These are phyloP conservation scores for Drosophila ohnishii DNA, from an alignment of 1,140 invertebrate genomes.

Conservation along the genomic window DNA sequence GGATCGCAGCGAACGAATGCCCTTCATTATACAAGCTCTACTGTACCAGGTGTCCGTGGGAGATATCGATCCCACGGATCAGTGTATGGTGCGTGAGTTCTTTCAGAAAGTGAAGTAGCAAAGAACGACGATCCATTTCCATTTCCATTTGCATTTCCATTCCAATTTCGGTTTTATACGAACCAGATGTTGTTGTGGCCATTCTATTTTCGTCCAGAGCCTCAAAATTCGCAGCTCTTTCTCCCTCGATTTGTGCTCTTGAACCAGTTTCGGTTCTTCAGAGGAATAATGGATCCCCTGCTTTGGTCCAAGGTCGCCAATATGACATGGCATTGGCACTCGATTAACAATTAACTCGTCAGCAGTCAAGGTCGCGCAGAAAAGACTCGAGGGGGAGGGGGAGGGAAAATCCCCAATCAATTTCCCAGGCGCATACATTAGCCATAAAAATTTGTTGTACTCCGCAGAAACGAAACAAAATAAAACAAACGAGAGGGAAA, in stretches of 20 bases:
- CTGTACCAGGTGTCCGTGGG: slow-evolving; percentile 54
- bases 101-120: slow-evolving; percentile 36
- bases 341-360: slow-evolving; percentile 43
- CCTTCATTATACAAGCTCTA: slow-evolving; percentile 59
- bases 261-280: slow-evolving; percentile 49
- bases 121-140: slow-evolving; percentile 32
- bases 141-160: slow-evolving; percentile 35
- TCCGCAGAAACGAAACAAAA: slow-evolving; percentile 33
- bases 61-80: slow-evolving; percentile 48
- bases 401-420: slow-evolving; percentile 45
- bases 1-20: slow-evolving; percentile 31
- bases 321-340: slow-evolving; percentile 55
- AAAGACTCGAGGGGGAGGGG: not conserved
- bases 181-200: slow-evolving; percentile 59
- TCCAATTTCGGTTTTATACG: slow-evolving; percentile 51
- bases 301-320: slow-evolving; percentile 60
- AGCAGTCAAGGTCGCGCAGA: slow-evolving; percentile 40
- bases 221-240: slow-evolving; percentile 46
- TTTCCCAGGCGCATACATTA: slow-evolving; percentile 74
- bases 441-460: slow-evolving; percentile 65
- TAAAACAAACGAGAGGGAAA: slow-evolving; percentile 59
- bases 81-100: slow-evolving; percentile 47
- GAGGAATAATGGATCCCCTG: slow-evolving; percentile 58
- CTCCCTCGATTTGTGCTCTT: slow-evolving; percentile 50
- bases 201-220: slow-evolving; percentile 63